A percentile compares a stretch with the other conserved stretches of the same genome.
Evolutionary conservation across 2,888 invertebrate genomes (phyloP).

Genomic region (Catonia carolina): DNA sequence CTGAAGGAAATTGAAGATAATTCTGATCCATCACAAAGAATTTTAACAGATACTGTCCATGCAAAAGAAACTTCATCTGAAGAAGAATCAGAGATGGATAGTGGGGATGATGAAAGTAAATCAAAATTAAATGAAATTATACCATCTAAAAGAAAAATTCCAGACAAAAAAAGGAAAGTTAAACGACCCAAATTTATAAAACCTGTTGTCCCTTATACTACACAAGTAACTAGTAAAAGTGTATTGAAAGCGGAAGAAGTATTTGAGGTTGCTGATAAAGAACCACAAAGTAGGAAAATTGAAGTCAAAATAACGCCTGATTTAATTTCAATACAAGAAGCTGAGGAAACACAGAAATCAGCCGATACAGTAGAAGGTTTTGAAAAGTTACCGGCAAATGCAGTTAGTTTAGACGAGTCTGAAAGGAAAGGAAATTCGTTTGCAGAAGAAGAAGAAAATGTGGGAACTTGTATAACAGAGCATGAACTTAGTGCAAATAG

Average conservation of each 20-base stretch:
- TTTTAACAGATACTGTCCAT: slow-evolving; percentile 35
- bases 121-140: slow-evolving; percentile 34
- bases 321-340: slow-evolving; percentile 35
- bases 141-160: slow-evolving; percentile 42
- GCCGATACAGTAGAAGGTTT: slow-evolving; percentile 35
- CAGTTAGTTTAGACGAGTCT: slow-evolving; percentile 14
- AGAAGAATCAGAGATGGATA: slow-evolving; percentile 60
- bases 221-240: slow-evolving; percentile 32
- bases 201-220: slow-evolving; percentile 34
- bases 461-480: slow-evolving; percentile 48
- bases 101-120: slow-evolving; percentile 46
- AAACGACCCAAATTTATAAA: slow-evolving; percentile 53
- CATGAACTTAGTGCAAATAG: slow-evolving; percentile 61
- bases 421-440: slow-evolving; percentile 34
- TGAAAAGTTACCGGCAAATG: slow-evolving; percentile 35
- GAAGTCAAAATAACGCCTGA: slow-evolving; percentile 47
- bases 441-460: slow-evolving; percentile 34
- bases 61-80: slow-evolving; percentile 29
- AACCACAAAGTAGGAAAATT: slow-evolving; percentile 45
- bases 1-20: not conserved
- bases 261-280: slow-evolving; percentile 47
- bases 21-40: slow-evolving; percentile 31
- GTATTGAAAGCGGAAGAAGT: slow-evolving; percentile 47
- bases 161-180: slow-evolving; percentile 44
- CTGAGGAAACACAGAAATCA: slow-evolving; percentile 17